Evolutionary conservation across 2,113 vertebrate species (phyloP).

Genomic region (Puntigrus tetrazona): DNA sequence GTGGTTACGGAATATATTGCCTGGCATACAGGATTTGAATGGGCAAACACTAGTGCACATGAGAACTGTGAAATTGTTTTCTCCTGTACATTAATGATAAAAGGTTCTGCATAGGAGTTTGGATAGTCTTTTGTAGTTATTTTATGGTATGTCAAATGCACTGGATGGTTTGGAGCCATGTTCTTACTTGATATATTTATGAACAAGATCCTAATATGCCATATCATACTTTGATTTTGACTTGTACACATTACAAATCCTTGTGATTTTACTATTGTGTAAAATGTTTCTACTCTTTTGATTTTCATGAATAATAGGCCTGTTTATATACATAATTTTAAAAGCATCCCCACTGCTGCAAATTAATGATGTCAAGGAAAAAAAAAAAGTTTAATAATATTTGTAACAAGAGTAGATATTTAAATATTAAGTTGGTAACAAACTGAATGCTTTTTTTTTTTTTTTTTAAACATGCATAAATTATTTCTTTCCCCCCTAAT

Average conservation of each 20-base stretch:
- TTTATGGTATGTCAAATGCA: constrained; percentile 35
- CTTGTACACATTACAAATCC: not conserved
- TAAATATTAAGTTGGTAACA: constrained; percentile 11
- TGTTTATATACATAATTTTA: constrained; percentile 27
- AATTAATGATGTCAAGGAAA: constrained; percentile 11
- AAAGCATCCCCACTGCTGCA: constrained; percentile 19
- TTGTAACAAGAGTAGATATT: constrained; percentile 1
- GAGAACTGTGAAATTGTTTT: constrained; percentile 13
- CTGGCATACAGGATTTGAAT: not conserved
- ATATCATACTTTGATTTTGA: constrained; percentile 26
- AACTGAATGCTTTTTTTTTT: constrained; percentile 5
- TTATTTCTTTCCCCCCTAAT: not conserved
- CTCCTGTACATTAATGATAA: constrained; percentile 14
- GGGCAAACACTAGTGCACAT: not conserved
- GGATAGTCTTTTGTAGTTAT: constrained; percentile 6
- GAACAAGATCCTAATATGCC: constrained; percentile 25
- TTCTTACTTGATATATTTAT: constrained; percentile 29
- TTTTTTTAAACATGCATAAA: constrained; percentile 23
- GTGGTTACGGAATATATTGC: not conserved
- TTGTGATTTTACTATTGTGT: constrained; percentile 20
- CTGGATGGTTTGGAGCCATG: constrained; percentile 32
- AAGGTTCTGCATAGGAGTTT: constrained; percentile 3
- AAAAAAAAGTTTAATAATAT: not conserved
- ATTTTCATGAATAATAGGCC: constrained; percentile 11
- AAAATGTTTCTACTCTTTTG: constrained; percentile 16